A percentile compares a stretch with the other conserved stretches of the same genome.
phyloP scores from a whole-genome alignment of 2,888 invertebrate genomes.

The Automeris io region DNA sequence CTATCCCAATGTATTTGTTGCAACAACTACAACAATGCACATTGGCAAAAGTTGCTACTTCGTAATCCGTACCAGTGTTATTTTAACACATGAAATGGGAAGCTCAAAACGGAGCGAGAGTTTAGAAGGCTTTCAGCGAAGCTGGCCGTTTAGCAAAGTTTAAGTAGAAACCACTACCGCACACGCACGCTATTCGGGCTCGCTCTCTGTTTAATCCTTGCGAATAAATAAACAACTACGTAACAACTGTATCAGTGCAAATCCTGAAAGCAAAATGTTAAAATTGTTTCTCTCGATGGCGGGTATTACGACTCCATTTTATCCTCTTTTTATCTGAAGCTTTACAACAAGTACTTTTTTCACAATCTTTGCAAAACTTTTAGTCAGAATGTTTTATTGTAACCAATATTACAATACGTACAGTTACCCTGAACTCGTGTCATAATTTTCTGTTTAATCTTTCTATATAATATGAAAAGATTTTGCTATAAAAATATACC shows the following conservation, averaged over 20 bases:
- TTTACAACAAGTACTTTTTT: too few relatives aligned
- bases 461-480: too few relatives aligned
- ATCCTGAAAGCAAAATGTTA: conserved; percentile 49
- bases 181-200: conserved; percentile 40
- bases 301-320: neutral
- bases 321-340: neutral
- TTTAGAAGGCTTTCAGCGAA: conserved; percentile 57
- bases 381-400: too few relatives aligned
- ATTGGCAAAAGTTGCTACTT: conserved; percentile 18
- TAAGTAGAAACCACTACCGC: conserved; percentile 51
- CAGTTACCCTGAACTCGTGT: too few relatives aligned
- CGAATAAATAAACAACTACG: conserved; percentile 59
- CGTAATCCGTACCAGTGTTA: conserved; percentile 40
- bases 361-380: too few relatives aligned
- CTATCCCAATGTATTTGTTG: too few relatives aligned
- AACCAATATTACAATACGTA: too few relatives aligned
- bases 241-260: conserved; percentile 43
- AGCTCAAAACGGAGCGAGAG: conserved; percentile 43
- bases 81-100: conserved; percentile 43
- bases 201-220: conserved; percentile 52
- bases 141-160: conserved; percentile 63
- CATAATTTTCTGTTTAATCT: too few relatives aligned
- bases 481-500: too few relatives aligned
- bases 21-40: conserved; percentile 10
- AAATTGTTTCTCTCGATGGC: conserved; percentile 28